Evolutionary conservation across 2,888 invertebrate genomes (phyloP), one percentile per base, ranked within the genome.

Genomic region (Xylota segnis): DNA sequence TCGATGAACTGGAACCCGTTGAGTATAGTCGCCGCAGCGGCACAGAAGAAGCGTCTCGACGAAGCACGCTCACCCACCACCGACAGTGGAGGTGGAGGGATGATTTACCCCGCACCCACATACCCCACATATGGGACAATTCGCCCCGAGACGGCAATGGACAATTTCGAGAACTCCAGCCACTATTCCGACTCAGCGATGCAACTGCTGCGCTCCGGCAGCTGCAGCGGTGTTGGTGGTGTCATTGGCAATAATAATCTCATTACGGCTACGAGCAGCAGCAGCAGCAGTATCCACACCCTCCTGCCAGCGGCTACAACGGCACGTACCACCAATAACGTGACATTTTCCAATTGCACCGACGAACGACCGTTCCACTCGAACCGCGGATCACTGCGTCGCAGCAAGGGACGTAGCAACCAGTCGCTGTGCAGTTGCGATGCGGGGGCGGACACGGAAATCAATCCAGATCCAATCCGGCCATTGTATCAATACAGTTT

Each of bases 401-500:
- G 92, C 74, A 89, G 88, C 87, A 92, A 92, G 81, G 92, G 91
- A 14, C 91, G 92, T 32, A 92, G 92, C 87, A 92, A 90, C 88
- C 92, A 92, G 79, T 92, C 92, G 83, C 87, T 92, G 0, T 92
- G 92, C 87, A 92, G 92, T 87, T 92, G 92, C 87, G 92, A 92
- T 87, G 92, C 90, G 37, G 92, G 92, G 58, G 91, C 90, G 3
- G 92, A 91, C 78, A 91, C 91, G 12, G 91, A 92, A 88, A 89
- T 92, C 52, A 90, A 91, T 87, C 92, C 91, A 76, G 90, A 92
- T 89, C 91, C 91, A 5, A 89, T 91, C 14, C 89, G 92, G 59
- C 92, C 92, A 47, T 87, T 92, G 14, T 92, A 91, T 88, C 93
- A 93, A 87, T 93, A 92, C 88, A 93, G 93, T 88, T 89, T 94